Evolutionary conservation across 2,797 vertebrate species (phyloP).

Genomic region (Chelidonichthys spinosus): DNA sequence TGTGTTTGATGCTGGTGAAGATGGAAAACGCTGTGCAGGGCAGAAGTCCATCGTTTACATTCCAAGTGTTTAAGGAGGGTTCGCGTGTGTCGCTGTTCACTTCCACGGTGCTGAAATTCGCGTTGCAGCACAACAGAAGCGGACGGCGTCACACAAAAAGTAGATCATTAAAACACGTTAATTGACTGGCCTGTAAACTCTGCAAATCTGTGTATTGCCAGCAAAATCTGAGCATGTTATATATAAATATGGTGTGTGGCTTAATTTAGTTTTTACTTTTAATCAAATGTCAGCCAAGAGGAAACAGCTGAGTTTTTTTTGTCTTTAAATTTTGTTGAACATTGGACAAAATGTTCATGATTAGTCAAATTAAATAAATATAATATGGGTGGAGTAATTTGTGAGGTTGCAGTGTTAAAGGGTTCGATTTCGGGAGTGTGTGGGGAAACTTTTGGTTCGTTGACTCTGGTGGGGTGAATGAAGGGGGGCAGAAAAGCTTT

Average conservation of each 20-base stretch:
- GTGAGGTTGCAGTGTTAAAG: neutral
- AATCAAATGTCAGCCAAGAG: neutral
- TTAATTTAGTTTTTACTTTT: neutral
- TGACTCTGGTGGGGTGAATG: constrained; percentile 11
- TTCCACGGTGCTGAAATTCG: neutral
- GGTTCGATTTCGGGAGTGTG: neutral
- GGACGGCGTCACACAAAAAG: constrained; percentile 33
- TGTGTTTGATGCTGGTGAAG: neutral
- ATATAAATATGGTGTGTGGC: neutral
- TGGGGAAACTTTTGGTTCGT: neutral
- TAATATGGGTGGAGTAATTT: neutral
- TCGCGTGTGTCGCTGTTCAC: constrained; percentile 11
- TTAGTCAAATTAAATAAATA: neutral
- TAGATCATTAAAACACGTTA: neutral
- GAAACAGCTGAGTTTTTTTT: neutral
- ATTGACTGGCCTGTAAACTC: constrained; percentile 1
- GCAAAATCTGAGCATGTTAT: neutral
- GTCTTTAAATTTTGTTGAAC: neutral
- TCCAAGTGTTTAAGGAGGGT: neutral
- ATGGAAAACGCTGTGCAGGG: neutral
- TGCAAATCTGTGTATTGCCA: neutral
- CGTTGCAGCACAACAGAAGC: constrained; percentile 28
- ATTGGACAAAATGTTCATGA: neutral
- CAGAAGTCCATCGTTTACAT: neutral
- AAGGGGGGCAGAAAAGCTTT: constrained; percentile 16